A percentile compares a stretch with the other conserved stretches of the same genome.
phyloP scores from a whole-genome alignment of 2,888 invertebrate genomes.

The Sphaerophoria taeniata region DNA sequence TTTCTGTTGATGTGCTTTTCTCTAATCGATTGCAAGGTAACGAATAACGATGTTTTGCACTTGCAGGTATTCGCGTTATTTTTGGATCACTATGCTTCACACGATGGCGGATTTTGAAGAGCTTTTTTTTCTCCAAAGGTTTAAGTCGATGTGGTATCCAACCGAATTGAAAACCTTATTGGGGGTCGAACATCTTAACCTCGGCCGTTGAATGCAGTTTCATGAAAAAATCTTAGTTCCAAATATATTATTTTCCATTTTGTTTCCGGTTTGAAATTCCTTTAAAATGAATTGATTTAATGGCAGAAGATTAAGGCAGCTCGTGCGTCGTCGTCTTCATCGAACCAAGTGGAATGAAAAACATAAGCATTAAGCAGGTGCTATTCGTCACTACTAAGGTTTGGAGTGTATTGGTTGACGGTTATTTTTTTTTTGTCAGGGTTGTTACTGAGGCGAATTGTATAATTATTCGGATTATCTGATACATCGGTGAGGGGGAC shows the following conservation, averaged over 20 bases:
- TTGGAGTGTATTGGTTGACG: slow-evolving; percentile 40
- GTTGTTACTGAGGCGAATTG: slow-evolving; percentile 57
- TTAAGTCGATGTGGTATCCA: neutral
- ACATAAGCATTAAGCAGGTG: too few relatives aligned
- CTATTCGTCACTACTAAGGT: neutral
- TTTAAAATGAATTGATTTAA: slow-evolving; percentile 47
- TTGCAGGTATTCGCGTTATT: slow-evolving; percentile 69
- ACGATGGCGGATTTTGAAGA: slow-evolving; percentile 11
- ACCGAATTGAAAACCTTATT: neutral
- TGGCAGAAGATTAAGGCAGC: slow-evolving; percentile 42
- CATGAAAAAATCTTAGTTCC: too few relatives aligned
- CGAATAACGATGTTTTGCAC: slow-evolving; percentile 45
- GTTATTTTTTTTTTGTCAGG: slow-evolving; percentile 39
- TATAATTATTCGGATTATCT: slow-evolving; percentile 45
- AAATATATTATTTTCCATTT: too few relatives aligned
- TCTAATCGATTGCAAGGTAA: slow-evolving; percentile 70
- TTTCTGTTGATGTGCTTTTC: slow-evolving; percentile 38
- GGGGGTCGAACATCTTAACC: neutral
- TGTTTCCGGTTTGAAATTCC: too few relatives aligned
- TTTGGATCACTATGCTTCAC: slow-evolving; percentile 46
- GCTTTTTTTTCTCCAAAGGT: slow-evolving; percentile 51
- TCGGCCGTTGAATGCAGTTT: too few relatives aligned
- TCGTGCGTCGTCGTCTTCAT: slow-evolving; percentile 1
- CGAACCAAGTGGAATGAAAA: too few relatives aligned
- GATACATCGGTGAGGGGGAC: slow-evolving; percentile 45